Evolutionary conservation across 2,888 invertebrate species (phyloP).

Genomic region (Sylvicola cinctus): DNA sequence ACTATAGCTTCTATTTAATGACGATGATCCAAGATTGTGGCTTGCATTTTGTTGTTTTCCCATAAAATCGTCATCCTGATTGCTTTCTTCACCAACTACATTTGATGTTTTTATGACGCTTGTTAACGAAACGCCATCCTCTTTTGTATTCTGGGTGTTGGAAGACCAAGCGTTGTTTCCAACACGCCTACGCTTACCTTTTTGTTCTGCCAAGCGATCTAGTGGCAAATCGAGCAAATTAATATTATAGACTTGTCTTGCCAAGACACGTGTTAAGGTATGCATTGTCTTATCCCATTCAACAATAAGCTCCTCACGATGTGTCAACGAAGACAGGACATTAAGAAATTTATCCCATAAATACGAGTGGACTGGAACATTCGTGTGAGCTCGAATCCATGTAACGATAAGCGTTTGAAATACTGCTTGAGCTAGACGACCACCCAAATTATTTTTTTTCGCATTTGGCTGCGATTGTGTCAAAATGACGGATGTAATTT

Average conservation of each 20-base stretch:
- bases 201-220: constrained; percentile 58
- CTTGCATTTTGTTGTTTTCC: constrained; percentile 2
- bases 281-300: constrained; percentile 99
- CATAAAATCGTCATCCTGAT: constrained; percentile 11
- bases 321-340: constrained; percentile 69
- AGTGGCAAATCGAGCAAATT: constrained; percentile 74
- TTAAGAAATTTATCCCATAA: constrained; percentile 87
- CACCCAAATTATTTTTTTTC: constrained; percentile 52
- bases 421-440: constrained; percentile 64
- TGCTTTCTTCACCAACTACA: neutral
- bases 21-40: constrained; percentile 14
- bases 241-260: constrained; percentile 83
- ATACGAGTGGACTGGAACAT: constrained; percentile 70
- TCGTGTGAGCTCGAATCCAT: constrained; percentile 94
- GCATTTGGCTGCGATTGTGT: constrained; percentile 56
- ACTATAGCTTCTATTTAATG: constrained; percentile 30
- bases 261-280: constrained; percentile 82
- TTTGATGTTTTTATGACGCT: neutral
- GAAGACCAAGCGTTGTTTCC: constrained; percentile 9
- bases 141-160: constrained; percentile 3
- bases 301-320: constrained; percentile 84
- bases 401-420: constrained; percentile 91
- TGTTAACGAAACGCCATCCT: too few relatives aligned
- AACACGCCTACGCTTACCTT: constrained; percentile 42
- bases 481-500: constrained; percentile 78